Conservation (phyloP, 2,113 vertebrate species). For the Syngnathoides biaculeatus region DNA sequence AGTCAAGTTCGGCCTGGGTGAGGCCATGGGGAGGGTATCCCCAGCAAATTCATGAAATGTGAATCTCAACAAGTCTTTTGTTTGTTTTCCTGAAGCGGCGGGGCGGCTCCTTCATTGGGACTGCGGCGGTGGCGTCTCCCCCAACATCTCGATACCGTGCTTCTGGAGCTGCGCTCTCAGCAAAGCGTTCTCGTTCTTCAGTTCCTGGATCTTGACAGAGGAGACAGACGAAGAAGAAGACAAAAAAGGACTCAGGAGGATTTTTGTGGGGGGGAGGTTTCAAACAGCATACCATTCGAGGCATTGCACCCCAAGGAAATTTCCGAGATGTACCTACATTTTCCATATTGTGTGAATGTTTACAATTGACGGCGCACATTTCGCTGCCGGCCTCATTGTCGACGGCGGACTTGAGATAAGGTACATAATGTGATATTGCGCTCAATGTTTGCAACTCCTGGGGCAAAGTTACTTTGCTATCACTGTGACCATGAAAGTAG, state of each 20-base stretch:
- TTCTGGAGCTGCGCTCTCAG: slow-evolving; percentile 84
- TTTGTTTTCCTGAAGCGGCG: slow-evolving; percentile 14
- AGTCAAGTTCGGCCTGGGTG: slow-evolving; percentile 40
- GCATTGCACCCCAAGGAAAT: too few species aligned
- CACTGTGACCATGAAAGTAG: too few species aligned
- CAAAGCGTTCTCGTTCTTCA: slow-evolving; percentile 84
- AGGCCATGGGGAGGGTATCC: slow-evolving; percentile 35
- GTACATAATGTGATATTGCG: too few species aligned
- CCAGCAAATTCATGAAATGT: slow-evolving; percentile 31
- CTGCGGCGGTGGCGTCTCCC: slow-evolving; percentile 74
- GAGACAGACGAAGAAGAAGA: neutral
- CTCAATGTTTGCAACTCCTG: too few species aligned
- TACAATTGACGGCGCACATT: too few species aligned
- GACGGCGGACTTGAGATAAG: too few species aligned
- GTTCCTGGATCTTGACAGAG: slow-evolving; percentile 78
- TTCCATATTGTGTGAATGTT: too few species aligned
- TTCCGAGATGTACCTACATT: too few species aligned
- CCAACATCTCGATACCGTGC: slow-evolving; percentile 78
- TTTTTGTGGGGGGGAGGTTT: too few species aligned
- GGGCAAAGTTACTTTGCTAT: too few species aligned
- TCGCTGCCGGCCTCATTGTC: too few species aligned
- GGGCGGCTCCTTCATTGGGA: slow-evolving; percentile 47
- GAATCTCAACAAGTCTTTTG: slow-evolving; percentile 42
- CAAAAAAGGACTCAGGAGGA: neutral
- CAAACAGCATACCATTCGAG: too few species aligned